phyloP scores from a whole-genome alignment of 2,888 invertebrate genomes.

The Antheraea assamensis region DNA sequence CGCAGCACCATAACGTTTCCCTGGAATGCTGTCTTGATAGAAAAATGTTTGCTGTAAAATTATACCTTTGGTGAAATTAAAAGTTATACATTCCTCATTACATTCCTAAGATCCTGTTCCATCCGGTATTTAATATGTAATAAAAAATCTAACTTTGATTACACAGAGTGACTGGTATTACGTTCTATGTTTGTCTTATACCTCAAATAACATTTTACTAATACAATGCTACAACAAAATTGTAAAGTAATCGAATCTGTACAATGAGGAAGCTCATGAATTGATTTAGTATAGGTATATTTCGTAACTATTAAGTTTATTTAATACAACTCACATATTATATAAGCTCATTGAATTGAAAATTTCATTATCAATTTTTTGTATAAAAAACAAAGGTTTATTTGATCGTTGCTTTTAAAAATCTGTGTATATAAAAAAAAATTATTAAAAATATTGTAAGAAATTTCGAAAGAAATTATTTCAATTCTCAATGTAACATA shows the following conservation, averaged over 20 bases:
- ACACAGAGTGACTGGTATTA: neutral
- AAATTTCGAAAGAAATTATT: too few species aligned
- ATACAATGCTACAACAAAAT: conserved; percentile 22
- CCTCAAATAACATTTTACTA: conserved; percentile 12
- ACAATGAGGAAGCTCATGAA: conserved; percentile 26
- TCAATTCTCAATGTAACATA: too few species aligned
- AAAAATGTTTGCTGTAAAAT: neutral
- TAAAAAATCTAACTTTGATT: neutral
- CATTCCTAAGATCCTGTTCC: neutral
- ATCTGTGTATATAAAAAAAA: neutral
- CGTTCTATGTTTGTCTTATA: neutral
- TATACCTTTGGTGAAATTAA: neutral
- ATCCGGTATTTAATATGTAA: neutral
- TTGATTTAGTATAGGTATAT: conserved; percentile 8
- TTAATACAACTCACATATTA: neutral
- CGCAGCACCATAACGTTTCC: neutral
- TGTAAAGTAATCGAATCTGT: conserved; percentile 25
- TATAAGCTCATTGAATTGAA: neutral
- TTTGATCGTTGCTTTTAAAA: neutral
- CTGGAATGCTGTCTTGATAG: neutral
- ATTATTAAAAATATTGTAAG: too few species aligned
- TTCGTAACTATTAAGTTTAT: neutral
- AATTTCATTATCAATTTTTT: neutral
- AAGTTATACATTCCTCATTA: neutral
- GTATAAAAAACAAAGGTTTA: neutral